Evolutionary conservation across 2,888 invertebrate species (phyloP), one percentile per base, ranked within the genome.

Genomic region (Mythimna vitellina): DNA sequence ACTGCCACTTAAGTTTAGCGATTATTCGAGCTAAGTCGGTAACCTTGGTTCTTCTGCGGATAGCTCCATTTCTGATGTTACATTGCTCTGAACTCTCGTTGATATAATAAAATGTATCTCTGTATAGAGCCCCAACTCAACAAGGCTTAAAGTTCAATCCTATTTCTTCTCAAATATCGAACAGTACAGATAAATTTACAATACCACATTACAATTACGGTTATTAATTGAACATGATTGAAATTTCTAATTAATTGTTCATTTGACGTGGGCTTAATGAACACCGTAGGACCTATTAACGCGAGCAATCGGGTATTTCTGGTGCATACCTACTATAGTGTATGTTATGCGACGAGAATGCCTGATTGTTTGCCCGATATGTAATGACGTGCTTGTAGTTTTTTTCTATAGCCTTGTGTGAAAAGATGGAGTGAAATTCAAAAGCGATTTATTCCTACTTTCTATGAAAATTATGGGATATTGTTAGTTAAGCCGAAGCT

Each of bases 211-310:
- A 49, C 49, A 58, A 42, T 60, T 32, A 65, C n/a, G 32, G 42
- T 17, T 62, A 54, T 70, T 62, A 63, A 60, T 66, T 35, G 58
- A 46, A 64, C 35, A n/a, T 70, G 38, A 78, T 81, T 81, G 76
- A 81, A 76, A 81, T 65, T 70, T 76, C 77, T 65, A 66, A 60
- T 66, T 78, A 81, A 81, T 70, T 70, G 63, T 51, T 81, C 65
- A 81, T 78, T 70, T 76, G 58, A 70, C 42, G 65, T 63, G n/a
- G 29, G 56, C 51, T 65, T 78, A 64, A 70, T 81, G 81, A 70
- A 81, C 63, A 56, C 35, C 61, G 53, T 76, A 81, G 56, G 51
- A 63, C 35, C 77, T 53, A 78, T 76, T 81, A 70, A 60, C 58
- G 29, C 14, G 49, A 76, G 70, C 76, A 76, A 65, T 60, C 42